Evolutionary conservation across 53 echinoderm and acorn worm genomes (phyloP), one percentile per base, ranked within the genome.

Genomic region (Henricia sp.): DNA sequence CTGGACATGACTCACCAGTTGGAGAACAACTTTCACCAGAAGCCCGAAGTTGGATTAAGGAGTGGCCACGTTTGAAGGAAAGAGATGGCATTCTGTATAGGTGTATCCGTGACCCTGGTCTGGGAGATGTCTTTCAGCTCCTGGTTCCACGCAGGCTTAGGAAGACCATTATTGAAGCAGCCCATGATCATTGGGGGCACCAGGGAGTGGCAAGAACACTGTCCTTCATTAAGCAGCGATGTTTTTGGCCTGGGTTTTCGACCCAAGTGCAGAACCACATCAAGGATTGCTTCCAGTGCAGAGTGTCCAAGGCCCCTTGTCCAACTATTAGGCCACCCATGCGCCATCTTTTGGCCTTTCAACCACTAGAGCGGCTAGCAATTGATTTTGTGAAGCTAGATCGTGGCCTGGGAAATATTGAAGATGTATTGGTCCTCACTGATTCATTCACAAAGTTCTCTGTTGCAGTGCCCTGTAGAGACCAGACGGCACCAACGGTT

Each of bases 301-400:
- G 52, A 4, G 13, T 91, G 39, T 74, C 91, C 52, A 84, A 91
- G 67, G 84, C 77, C 58, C 77, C 77, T 28, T n/a, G 3, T 1
- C 48, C 83, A 57, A 62, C 62, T 14, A 32, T 74, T 34, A 66
- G 39, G 2, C 52, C 87, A 26, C 37, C 74, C 1, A 38, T 86
- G 33, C 71, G 86, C 34, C 68, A 78, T 33, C 50, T 90, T 85
- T n/a, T n/a, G n/a, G n/a, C n/a, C n/a, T n/a, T n/a, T n/a, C n/a
- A n/a, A n/a, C n/a, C n/a, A n/a, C n/a, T 87, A 28, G 91, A 91
- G 23, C 67, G 87, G 20, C 73, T 91, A 3, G 91, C 91, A n/a
- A 83, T 87, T 38, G 91, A 91, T 34, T 87, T 87, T 56, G 87
- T 87, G 21, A 48, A 87, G 55, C n/a, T 4, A n/a, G n/a, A n/a